A percentile compares a stretch with the other conserved stretches of the same genome.
Conservation (phyloP, 2,888 invertebrate species). For the Venustoraphidia nigricollis region DNA sequence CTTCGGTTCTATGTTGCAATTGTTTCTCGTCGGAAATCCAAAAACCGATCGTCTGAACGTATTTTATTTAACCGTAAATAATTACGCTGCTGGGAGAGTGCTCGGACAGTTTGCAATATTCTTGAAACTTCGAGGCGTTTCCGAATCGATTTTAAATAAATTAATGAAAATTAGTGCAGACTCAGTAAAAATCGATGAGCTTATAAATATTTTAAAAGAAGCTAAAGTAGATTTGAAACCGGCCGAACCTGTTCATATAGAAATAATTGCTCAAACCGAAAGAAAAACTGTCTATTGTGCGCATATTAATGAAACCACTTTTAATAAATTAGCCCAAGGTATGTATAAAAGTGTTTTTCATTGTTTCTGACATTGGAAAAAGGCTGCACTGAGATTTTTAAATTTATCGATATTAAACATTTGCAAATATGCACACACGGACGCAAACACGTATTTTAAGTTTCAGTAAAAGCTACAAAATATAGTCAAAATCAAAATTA, state of each 20-base stretch:
- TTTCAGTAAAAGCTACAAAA: too few relatives aligned
- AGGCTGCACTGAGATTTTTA: not conserved
- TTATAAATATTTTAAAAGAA: constrained; percentile 29
- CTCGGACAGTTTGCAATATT: constrained; percentile 48
- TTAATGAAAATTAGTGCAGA: constrained; percentile 30
- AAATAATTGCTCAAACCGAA: constrained; percentile 47
- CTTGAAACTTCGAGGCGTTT: constrained; percentile 37
- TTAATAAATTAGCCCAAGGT: constrained; percentile 46
- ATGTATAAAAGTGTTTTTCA: constrained; percentile 20
- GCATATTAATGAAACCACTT: constrained; percentile 48
- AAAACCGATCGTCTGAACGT: constrained; percentile 49
- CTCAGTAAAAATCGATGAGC: constrained; percentile 34
- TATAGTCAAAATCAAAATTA: too few relatives aligned
- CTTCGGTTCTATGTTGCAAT: constrained; percentile 40
- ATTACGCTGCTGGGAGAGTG: constrained; percentile 37
- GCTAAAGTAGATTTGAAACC: constrained; percentile 29
- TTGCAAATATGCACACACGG: too few relatives aligned
- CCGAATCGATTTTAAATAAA: constrained; percentile 31
- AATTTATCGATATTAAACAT: too few relatives aligned
- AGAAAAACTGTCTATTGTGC: constrained; percentile 50
- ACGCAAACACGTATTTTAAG: too few relatives aligned
- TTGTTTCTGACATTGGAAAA: not conserved
- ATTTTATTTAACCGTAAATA: constrained; percentile 36
- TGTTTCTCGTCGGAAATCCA: constrained; percentile 48
- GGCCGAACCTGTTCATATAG: constrained; percentile 42